Conservation (phyloP, 2,888 invertebrate genomes). For the Temnothorax ravouxi region DNA sequence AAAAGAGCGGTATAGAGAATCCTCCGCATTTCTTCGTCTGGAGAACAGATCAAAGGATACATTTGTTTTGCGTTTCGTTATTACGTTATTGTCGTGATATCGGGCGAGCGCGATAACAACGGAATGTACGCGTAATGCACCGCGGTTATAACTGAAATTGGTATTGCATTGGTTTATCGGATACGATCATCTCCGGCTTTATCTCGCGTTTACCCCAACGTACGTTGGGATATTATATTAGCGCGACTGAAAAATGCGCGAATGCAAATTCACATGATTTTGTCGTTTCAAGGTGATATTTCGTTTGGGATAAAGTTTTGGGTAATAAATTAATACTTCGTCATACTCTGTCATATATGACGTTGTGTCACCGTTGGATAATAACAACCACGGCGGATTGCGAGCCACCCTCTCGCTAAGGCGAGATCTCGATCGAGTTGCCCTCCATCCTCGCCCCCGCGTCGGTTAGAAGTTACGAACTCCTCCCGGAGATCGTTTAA, state of each 20-base stretch:
- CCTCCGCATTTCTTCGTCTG: constrained; percentile 23
- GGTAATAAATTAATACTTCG: background rate
- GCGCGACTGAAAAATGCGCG: constrained; percentile 22
- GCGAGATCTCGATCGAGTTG: constrained; percentile 24
- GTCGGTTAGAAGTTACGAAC: constrained; percentile 45
- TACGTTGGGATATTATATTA: background rate
- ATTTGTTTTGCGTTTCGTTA: constrained; percentile 38
- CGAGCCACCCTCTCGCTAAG: constrained; percentile 22
- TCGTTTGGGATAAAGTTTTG: background rate
- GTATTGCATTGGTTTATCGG: constrained; percentile 38
- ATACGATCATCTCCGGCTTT: constrained; percentile 43
- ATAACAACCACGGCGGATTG: constrained; percentile 16
- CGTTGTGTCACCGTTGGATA: constrained; percentile 24
- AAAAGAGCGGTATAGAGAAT: constrained; percentile 11
- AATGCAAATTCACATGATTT: background rate
- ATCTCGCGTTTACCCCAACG: background rate
- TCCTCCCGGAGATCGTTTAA: constrained; percentile 66
- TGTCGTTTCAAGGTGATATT: background rate
- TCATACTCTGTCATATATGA: background rate
- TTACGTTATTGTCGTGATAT: constrained; percentile 39
- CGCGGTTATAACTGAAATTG: constrained; percentile 46
- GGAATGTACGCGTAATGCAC: constrained; percentile 4
- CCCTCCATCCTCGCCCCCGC: background rate
- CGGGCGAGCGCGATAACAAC: constrained; percentile 3
- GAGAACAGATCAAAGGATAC: constrained; percentile 43